Evolutionary conservation across 1,140 invertebrate genomes (phyloP), one percentile per base, ranked within the genome.

Genomic region (Mya arenaria): DNA sequence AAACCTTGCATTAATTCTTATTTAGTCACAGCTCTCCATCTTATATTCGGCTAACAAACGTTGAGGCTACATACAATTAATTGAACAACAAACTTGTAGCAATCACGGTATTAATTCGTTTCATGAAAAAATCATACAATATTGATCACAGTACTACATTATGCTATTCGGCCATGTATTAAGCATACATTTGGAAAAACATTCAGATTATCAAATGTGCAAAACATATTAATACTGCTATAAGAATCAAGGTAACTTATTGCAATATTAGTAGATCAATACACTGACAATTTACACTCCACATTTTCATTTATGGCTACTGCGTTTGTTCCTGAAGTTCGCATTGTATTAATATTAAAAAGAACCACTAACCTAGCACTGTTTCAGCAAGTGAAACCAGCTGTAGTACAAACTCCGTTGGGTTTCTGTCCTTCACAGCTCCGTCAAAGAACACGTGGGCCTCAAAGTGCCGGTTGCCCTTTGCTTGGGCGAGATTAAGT

Each of bases 371-470:
- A 90, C 89, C 88, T 65, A 89, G 63, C 0, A 85, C 87, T 17
- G 62, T 48, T 25, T 86, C 82, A 10, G 89, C 71, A 19, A 90
- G 55, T 1, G 84, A 79, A 6, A 89, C 75, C 32, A 90, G 74
- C 17, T 87, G 84, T 23, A 90, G 74, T 4, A 86, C 84, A 65
- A 89, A 90, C 28, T 88, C 86, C 25, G 89, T 87, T 13, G 86
- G 77, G n/a, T 85, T 83, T 37, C 28, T 82, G 23, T 87, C 86
- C 13, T 74, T 80, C 0, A 88, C 85, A 5, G 86, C 89, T 0
- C 84, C 85, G 66, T 90, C 89, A 74, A 90, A 88, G 79, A 90
- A 85, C 36, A 90, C 77, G 68, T 90, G 89, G 0, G 89, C 85
- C 74, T 90, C 88, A 62, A 88, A 90, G 69, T 85, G 83, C 25